Base-by-base conservation (phyloP, 2,888 invertebrate species). In the Rhyacophila evoluta region DNA sequence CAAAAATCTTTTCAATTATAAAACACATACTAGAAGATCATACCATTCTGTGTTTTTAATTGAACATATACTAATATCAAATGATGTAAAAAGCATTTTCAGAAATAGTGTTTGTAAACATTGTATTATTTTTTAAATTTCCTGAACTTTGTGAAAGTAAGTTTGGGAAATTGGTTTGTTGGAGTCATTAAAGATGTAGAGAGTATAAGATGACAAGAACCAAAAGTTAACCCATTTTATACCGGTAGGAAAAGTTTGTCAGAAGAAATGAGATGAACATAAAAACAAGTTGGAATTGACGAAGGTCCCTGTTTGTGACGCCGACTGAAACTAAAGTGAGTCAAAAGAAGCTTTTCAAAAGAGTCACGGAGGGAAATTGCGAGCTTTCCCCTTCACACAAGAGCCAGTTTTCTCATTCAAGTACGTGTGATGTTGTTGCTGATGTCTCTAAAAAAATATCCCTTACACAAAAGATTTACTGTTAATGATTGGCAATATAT, bases 311-410 rank as follows among this genome's bases (percentile, higher is more conserved):
- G 55, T 55, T 55, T 8, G 19, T 55, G 55, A 19, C 55, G 25
- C 55, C 15, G 25, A 25, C 2, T 25, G 55, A 55, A 55, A 8
- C 55, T 8, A 55, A 55, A 55, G 55, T 25, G 25, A 55, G 15
- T 55, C 25, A 15, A 19, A 19, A 55, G 19, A 19, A 55, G 41
- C 19, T 15, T 55, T 55, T 55, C 15, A 19, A 55, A 55, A 55
- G 55, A 55, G 55, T 19, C 55, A 55, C 55, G 55, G 15, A 55
- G 55, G 55, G 25, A 55, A 55, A 55, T 55, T 25, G 55, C 55
- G 10, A 55, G 55, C 55, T 19, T 19, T 55, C 55, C 55, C 10
- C 55, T 19, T 55, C 55, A 19, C 25, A 19, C 8, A 19, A 55
- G 55, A 55, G 55, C 5, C 25, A 6, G 25, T 15, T 55, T 55